Percentiles rank a stretch among this genome's conserved stretches.
phyloP scores from a whole-genome alignment of 2,888 invertebrate species.

The Ernsta delagoae region DNA sequence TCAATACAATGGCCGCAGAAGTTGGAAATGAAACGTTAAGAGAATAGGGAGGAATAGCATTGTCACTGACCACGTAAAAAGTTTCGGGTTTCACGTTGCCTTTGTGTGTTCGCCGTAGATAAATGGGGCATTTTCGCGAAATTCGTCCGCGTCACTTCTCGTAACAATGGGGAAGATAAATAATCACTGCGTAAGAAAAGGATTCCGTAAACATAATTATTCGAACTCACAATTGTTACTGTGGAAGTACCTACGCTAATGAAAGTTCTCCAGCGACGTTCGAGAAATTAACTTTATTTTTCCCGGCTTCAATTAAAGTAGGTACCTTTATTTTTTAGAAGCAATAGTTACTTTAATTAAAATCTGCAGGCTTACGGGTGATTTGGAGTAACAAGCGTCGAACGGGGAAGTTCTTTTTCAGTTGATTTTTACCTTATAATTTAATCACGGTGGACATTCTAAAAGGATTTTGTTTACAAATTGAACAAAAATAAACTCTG shows the following conservation, averaged over 20 bases:
- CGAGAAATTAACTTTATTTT: constrained; percentile 67
- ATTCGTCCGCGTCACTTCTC: constrained; percentile 82
- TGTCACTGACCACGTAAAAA: constrained; percentile 83
- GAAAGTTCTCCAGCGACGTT: constrained; percentile 71
- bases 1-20: constrained; percentile 65
- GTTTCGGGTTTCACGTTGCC: constrained; percentile 80
- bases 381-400: constrained; percentile 42
- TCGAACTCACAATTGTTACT: constrained; percentile 81
- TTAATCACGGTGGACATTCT: constrained; percentile 9
- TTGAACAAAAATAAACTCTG: not conserved
- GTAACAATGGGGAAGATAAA: constrained; percentile 82
- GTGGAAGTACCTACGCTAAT: constrained; percentile 73
- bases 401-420: constrained; percentile 22
- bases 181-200: constrained; percentile 82
- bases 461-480: not conserved
- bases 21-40: constrained; percentile 76
- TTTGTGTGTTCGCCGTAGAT: constrained; percentile 79
- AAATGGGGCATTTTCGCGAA: constrained; percentile 82
- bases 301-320: constrained; percentile 67
- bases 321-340: constrained; percentile 64
- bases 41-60: constrained; percentile 77
- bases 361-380: constrained; percentile 66
- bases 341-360: constrained; percentile 68
- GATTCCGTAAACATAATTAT: constrained; percentile 84
- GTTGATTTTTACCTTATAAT: constrained; percentile 22